Evolutionary conservation across 2,888 invertebrate genomes (phyloP), one percentile per base, ranked within the genome.

Genomic region (Serrognathus titanus): DNA sequence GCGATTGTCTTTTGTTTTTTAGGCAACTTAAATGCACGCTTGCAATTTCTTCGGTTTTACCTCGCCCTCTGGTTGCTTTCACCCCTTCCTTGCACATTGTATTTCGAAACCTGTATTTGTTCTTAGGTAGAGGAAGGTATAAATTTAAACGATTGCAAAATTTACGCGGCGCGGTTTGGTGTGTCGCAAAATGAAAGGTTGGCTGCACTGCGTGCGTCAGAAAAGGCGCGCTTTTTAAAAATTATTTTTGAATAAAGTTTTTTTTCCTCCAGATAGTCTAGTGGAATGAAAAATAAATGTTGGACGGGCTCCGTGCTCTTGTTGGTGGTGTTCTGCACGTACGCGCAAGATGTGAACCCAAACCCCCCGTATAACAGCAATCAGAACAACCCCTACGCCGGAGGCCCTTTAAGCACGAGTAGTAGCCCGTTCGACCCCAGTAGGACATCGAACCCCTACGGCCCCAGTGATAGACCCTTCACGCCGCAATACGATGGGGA

Each of bases 321-420:
- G 13, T 10, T 69, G 51, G 58, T 68, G 48, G 57, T 69, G 55
- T 59, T 59, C 53, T 66, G 56, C 62, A 66, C 70, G 11, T 11
- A 43, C 8, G 40, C 71, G 69, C 67, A 71, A 70, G 56, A 51
- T 65, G 43, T 66, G 59, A 53, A 59, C 60, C 36, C 60, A 59
- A 50, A 63, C 62, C 51, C 66, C 63, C 50, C 63, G 43, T 56
- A 60, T n/a, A n/a, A n/a, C 38, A 60, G 55, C 52, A 64, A 65
- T 51, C 57, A 63, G n/a, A 66, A 66, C 49, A 61, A 61, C 47
- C 66, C 63, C 10, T 54, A 58, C 16, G 53, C 51, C 43, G 53
- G 55, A 38, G 40, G 47, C 12, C 58, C 31, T 40, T 48, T 37
- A 2, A 40, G 39, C 36, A 51, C 16, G 41, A 64, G 57, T 56